Base-by-base conservation (phyloP, 1,140 invertebrate genomes). In the Dinoponera quadriceps region DNA sequence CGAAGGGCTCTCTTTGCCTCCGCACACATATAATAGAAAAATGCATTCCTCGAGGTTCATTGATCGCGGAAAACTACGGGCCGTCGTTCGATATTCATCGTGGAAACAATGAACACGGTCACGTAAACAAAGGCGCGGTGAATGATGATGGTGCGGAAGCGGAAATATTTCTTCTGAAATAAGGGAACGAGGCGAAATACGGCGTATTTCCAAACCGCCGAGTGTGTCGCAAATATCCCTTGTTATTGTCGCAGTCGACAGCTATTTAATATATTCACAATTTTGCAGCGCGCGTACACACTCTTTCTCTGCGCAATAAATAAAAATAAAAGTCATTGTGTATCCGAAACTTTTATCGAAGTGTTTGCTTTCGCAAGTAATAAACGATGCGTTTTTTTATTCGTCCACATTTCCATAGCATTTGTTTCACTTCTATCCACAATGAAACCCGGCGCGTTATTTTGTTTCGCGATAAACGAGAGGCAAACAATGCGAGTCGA, bases 301-400 rank as follows among this genome's bases (percentile, higher is more conserved):
- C 11, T 9, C 3, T 11, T 44, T 9, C 3, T 11, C 0, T 11
- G 29, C 38, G 38, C 14, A 54, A 33, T 16, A 27, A 44, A 25
- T 29, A 51, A 44, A 38, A 57, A 55, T 22, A 22, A 55, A 68
- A 25, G 1, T 25, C 33, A 38, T 38, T 59, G 27, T 59, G 27
- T n/a, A n/a, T 59, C 44, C 5, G 14, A 27, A 20, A 60, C 25
- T 74, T 60, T 48, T n/a, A 27, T 27, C 25, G 18, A 74, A 60
- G 20, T 74, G 20, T 74, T 60, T 60, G 20, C 18, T 27, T 48
- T 65, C 4, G 16, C 14, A 29, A 62, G 20, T 62, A 75, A 63
- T 5, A 73, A 59, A 20, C 20, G 25, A 3, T 4, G 9, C 3
- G 0, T 44, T 44, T 33, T 74, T 75, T 51, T 48, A 71, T 54